A percentile compares a stretch with the other conserved stretches of the same genome.
Evolutionary conservation across 2,797 vertebrate genomes (phyloP).

Genomic region (Gallinago solitaria): DNA sequence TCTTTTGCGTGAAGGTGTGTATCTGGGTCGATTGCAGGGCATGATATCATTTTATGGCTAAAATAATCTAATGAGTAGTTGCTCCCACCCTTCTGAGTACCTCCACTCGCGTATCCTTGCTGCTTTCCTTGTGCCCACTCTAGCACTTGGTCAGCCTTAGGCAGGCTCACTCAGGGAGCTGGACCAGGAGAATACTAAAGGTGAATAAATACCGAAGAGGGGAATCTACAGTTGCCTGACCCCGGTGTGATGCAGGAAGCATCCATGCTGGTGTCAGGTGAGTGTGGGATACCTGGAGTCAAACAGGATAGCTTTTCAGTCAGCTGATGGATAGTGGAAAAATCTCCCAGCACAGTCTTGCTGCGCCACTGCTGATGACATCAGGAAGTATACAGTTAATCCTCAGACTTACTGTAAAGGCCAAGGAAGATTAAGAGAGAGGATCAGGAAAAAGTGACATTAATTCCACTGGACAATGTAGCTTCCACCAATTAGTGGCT

Average conservation of each 20-base stretch:
- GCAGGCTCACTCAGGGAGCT: neutral
- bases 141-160: neutral
- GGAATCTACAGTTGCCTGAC: neutral
- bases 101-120: fast-evolving
- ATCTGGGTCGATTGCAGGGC: neutral
- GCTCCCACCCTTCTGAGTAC: neutral
- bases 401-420: neutral
- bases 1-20: too few relatives aligned
- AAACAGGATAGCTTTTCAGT: neutral
- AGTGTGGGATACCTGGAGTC: neutral
- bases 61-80: neutral
- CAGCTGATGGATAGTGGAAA: neutral
- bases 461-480: neutral
- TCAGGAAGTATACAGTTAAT: conserved; percentile 30
- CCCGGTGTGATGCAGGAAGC: neutral
- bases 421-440: conserved; percentile 6
- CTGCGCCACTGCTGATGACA: neutral
- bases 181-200: neutral
- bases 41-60: neutral
- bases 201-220: neutral
- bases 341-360: neutral
- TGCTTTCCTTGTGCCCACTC: fast-evolving
- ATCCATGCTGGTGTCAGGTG: neutral
- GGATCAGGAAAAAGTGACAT: conserved; percentile 49
- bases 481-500: neutral